phyloP scores from a whole-genome alignment of 2,888 invertebrate genomes.

The Carpatolechia fugitivella region DNA sequence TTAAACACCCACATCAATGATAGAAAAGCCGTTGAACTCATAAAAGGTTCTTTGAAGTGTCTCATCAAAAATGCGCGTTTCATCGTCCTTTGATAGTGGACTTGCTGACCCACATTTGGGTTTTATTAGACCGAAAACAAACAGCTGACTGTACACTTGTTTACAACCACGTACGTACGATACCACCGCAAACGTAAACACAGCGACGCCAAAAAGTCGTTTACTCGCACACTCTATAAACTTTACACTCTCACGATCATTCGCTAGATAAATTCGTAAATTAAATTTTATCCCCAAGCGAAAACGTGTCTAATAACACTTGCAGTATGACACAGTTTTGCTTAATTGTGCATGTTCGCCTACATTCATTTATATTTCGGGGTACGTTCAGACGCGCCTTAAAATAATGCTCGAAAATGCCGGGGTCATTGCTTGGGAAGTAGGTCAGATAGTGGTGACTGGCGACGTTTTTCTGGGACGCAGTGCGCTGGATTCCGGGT shows the following conservation, averaged over 20 bases:
- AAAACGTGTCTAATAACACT: constrained; percentile 37
- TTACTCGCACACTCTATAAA: constrained; percentile 66
- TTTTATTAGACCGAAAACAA: constrained; percentile 7
- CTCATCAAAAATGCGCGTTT: constrained; percentile 11
- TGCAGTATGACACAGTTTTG: constrained; percentile 35
- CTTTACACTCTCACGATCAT: constrained; percentile 72
- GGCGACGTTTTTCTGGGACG: constrained; percentile 59
- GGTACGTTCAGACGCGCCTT: constrained; percentile 49
- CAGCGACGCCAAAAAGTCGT: constrained; percentile 50
- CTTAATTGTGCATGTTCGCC: constrained; percentile 22
- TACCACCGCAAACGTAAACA: constrained; percentile 19
- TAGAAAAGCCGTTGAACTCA: not conserved
- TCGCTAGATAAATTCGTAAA: constrained; percentile 74
- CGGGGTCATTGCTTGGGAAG: constrained; percentile 56
- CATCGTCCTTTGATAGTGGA: not conserved
- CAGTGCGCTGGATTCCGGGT: constrained; percentile 40
- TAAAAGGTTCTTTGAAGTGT: not conserved
- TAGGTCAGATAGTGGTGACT: constrained; percentile 66
- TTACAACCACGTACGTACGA: not conserved
- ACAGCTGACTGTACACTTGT: constrained; percentile 16
- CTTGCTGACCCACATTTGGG: not conserved
- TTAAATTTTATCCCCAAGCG: constrained; percentile 52
- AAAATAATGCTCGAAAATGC: constrained; percentile 60
- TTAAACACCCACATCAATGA: not conserved
- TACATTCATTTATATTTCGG: constrained; percentile 5